Percentiles rank a stretch among this genome's conserved stretches.
These are phyloP conservation scores for Calameuta idolon DNA, from an alignment of 2,888 invertebrate genomes.

Conservation along the genomic window DNA sequence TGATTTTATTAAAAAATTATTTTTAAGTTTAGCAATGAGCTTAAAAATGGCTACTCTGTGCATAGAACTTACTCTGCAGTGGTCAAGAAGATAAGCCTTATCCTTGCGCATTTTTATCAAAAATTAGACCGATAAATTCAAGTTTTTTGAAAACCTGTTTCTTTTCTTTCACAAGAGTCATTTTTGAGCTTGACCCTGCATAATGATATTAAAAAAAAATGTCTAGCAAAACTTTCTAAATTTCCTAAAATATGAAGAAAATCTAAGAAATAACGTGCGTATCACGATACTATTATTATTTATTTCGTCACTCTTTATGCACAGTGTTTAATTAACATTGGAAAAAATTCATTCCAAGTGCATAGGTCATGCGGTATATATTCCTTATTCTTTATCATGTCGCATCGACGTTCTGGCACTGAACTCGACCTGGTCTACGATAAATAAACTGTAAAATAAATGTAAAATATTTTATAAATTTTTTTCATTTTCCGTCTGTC, in stretches of 20 bases:
- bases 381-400: background rate
- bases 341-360: background rate
- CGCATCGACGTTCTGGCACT: background rate
- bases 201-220: background rate
- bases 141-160: background rate
- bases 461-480: constrained; percentile 32
- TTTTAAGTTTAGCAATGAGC: background rate
- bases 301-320: background rate
- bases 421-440: background rate
- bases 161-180: background rate
- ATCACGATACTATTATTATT: background rate
- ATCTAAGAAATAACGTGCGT: background rate
- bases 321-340: background rate
- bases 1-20: background rate
- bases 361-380: background rate
- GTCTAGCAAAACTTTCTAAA: background rate
- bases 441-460: constrained; percentile 12
- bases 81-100: background rate
- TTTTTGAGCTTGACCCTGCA: background rate
- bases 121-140: background rate
- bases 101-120: background rate
- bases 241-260: background rate
- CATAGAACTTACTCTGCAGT: background rate
- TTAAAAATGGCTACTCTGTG: background rate
- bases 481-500: constrained; percentile 17